These are phyloP conservation scores for Agapostemon virescens DNA, from an alignment of 2,888 invertebrate species.

Conservation along the genomic window DNA sequence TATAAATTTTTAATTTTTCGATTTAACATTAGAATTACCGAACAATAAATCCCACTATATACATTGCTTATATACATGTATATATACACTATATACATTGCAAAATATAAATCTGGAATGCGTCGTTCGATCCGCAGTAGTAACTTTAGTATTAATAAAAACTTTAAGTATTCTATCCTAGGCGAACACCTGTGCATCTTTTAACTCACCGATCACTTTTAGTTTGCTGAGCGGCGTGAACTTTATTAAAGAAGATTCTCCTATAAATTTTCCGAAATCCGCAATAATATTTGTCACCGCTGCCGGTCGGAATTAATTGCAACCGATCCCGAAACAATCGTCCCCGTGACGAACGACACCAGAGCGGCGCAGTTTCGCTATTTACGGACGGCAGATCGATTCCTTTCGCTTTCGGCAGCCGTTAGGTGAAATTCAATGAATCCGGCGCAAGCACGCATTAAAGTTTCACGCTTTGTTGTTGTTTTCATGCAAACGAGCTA, in stretches of 20 bases:
- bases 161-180: too few relatives aligned
- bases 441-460: slow-evolving; percentile 16
- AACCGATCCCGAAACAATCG: slow-evolving; percentile 2
- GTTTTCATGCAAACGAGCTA: background rate
- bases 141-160: too few relatives aligned
- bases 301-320: slow-evolving; percentile 9
- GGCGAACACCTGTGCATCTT: too few relatives aligned
- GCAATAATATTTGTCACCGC: background rate
- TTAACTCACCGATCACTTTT: background rate
- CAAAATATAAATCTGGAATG: too few relatives aligned
- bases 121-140: too few relatives aligned
- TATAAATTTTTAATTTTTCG: too few relatives aligned
- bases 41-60: too few relatives aligned
- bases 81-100: too few relatives aligned
- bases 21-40: too few relatives aligned
- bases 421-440: slow-evolving; percentile 24
- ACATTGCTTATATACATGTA: too few relatives aligned
- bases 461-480: slow-evolving; percentile 31
- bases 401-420: slow-evolving; percentile 50
- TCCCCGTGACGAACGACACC: slow-evolving; percentile 38
- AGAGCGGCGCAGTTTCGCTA: slow-evolving; percentile 23
- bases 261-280: background rate
- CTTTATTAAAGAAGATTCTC: background rate
- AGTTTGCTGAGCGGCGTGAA: background rate
- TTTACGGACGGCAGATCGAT: slow-evolving; percentile 42